Evolutionary conservation across 1,140 invertebrate species (phyloP), one percentile per base, ranked within the genome.

Genomic region (Bombus picipes): DNA sequence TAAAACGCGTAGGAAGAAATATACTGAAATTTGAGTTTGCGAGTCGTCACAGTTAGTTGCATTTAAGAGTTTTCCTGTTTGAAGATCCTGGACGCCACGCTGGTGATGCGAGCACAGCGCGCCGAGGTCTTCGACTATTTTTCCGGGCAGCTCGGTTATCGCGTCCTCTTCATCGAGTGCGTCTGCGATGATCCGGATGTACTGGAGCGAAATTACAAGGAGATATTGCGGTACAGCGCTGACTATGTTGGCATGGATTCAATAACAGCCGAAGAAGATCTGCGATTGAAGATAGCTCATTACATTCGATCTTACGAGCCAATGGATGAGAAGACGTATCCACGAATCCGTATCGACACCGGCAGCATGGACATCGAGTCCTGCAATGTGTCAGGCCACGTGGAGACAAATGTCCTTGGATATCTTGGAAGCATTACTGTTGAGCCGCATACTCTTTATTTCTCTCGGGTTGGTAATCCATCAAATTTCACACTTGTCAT

Each of bases 91-190:
- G 99, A 99, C 96, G 98, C 98, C 12, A 99, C 98, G 10, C 98
- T 99, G 94, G 98, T 98, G 70, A 98, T 98, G 0, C 95, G 96
- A 70, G 96, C 97, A 62, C 97, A 98, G 85, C 96, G 99, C 41
- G 95, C 97, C 81, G 96, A 98, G 87, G 96, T 99, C 41, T 96
- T 97, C 88, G 97, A 98, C 77, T 96, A 97, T 86, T 97, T 98
- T 89, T 96, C 96, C 68, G 95, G 96, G 3, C 96, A 97, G 87
- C 96, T 98, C 92, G 97, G 97, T 62, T 98, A 98, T 94, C 97
- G 98, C 87, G 96, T 99, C 57, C 97, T 99, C 89, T 99, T 99
- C 95, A 97, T 99, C 77, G 98, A 99, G 95, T 98, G 98, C 92
- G 96, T 99, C 70, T 99, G 98, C 95, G 97, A 98, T 89, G 98